Conservation (phyloP, 2,888 invertebrate species). For the Trypoxylon attenuatum region DNA sequence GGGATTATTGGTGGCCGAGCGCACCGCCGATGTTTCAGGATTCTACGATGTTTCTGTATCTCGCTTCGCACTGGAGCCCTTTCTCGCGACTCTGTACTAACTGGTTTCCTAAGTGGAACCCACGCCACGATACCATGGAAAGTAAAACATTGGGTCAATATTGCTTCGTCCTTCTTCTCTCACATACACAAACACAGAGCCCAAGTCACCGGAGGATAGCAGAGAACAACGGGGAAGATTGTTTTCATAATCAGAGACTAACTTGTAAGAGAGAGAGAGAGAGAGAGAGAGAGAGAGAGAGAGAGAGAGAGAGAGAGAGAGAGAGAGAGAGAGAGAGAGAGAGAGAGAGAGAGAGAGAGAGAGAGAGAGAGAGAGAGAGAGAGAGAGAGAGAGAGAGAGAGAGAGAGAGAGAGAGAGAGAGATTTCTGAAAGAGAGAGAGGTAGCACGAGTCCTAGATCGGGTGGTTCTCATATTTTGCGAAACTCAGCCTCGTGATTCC, state of each 20-base stretch:
- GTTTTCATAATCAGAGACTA: conserved; percentile 51
- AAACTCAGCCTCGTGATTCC: conserved; percentile 3
- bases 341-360: no score
- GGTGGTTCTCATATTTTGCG: conserved; percentile 12
- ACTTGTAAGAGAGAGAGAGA: not conserved
- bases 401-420: no score
- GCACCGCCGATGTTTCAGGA: conserved; percentile 18
- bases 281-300: not conserved
- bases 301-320: no score
- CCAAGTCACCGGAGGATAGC: not conserved
- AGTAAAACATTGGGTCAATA: conserved; percentile 54
- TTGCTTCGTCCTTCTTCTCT: conserved; percentile 39
- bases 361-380: no score
- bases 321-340: no score
- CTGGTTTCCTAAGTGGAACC: conserved; percentile 2
- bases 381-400: no score
- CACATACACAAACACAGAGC: not conserved
- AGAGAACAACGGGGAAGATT: conserved; percentile 32
- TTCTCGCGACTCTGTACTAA: no score
- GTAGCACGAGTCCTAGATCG: conserved; percentile 29
- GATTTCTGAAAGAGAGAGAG: conserved; percentile 26
- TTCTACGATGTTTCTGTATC: conserved; percentile 8
- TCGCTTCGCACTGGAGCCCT: no score
- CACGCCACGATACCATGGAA: conserved; percentile 17
- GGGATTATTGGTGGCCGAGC: conserved; percentile 42